Conservation (phyloP, 2,888 invertebrate species). For the Philaethria dido region DNA sequence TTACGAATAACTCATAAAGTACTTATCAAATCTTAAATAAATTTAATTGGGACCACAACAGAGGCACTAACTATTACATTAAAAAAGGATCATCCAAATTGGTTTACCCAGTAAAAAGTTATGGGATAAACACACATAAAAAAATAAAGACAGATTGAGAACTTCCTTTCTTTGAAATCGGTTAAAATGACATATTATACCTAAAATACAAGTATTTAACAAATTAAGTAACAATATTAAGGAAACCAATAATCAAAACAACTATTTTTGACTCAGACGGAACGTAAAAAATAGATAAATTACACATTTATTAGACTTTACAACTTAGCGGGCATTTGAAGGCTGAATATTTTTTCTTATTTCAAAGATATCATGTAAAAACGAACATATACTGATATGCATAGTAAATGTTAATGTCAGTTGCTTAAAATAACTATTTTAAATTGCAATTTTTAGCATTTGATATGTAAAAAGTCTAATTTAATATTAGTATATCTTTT, state of each 20-base stretch:
- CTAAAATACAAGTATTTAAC: not conserved
- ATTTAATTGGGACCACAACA: no score
- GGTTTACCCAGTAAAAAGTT: no score
- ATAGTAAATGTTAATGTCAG: not conserved
- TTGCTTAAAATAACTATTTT: not conserved
- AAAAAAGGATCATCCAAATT: no score
- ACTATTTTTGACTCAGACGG: slow-evolving; percentile 3
- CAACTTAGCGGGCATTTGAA: slow-evolving; percentile 11
- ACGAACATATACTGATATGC: not conserved
- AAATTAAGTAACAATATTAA: slow-evolving; percentile 7
- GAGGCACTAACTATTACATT: no score
- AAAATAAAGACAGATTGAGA: no score
- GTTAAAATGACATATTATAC: no score
- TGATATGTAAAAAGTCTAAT: no score
- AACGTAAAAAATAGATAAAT: slow-evolving; percentile 11
- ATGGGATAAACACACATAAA: no score
- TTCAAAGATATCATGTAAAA: not conserved
- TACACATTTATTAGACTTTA: slow-evolving; percentile 13
- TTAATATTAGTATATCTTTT: no score
- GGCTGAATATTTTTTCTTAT: slow-evolving; percentile 12
- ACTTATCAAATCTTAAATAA: no score
- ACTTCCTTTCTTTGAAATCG: no score
- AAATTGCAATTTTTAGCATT: not conserved
- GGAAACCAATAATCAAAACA: slow-evolving; percentile 13
- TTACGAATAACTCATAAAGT: no score